Percentiles rank a stretch among this genome's conserved stretches.
Evolutionary conservation across 2,888 invertebrate species (phyloP).

Genomic region (Oscheius sp.): DNA sequence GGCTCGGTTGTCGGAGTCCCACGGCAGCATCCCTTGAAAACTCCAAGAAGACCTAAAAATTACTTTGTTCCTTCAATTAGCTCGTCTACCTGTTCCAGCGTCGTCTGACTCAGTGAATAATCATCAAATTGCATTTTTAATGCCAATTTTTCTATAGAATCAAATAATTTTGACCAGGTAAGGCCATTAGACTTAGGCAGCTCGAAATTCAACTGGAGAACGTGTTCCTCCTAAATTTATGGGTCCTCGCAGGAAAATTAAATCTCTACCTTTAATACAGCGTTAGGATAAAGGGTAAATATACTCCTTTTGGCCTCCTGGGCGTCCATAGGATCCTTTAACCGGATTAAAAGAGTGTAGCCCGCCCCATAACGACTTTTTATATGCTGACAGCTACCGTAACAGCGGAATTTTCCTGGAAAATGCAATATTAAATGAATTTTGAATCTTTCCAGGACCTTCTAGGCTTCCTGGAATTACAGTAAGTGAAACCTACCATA

Average conservation of each 20-base stretch:
- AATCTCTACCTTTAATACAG: conserved; percentile 79
- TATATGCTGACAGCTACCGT: conserved; percentile 82
- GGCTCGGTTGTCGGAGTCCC: conserved; percentile 1
- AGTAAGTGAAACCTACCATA: conserved; percentile 5
- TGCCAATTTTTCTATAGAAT: conserved; percentile 75
- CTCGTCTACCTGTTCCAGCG: conserved; percentile 81
- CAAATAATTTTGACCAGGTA: conserved; percentile 75
- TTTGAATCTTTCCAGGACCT: not conserved
- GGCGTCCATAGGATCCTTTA: conserved; percentile 22
- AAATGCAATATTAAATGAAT: not conserved
- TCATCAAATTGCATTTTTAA: conserved; percentile 76
- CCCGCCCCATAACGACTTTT: conserved; percentile 76
- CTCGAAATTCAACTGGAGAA: conserved; percentile 75
- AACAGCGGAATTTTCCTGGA: conserved; percentile 79
- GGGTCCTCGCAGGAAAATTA: too few relatives aligned
- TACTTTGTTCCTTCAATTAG: not conserved
- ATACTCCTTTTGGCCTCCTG: conserved; percentile 72
- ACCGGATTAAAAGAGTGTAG: conserved; percentile 47
- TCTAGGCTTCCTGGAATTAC: not conserved
- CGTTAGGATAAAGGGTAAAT: conserved; percentile 77
- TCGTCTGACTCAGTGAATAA: conserved; percentile 85
- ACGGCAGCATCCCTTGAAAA: conserved; percentile 47
- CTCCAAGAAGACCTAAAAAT: conserved; percentile 51
- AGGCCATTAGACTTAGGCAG: conserved; percentile 70
- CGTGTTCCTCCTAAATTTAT: conserved; percentile 61